Conservation (phyloP, 2,113 vertebrate genomes). For the Myanophis thanlyinensis region DNA sequence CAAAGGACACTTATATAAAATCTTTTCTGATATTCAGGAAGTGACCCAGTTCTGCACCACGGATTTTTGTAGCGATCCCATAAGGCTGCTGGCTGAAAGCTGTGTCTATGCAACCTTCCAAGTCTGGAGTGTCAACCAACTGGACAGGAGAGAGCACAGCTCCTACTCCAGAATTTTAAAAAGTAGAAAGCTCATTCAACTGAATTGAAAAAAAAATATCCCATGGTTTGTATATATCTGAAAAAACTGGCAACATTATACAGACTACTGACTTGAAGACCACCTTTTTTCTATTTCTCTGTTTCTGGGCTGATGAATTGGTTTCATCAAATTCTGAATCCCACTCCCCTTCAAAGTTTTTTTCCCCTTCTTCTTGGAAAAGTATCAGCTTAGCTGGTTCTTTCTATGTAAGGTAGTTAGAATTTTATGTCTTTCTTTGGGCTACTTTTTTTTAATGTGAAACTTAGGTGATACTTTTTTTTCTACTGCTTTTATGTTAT, state of each 20-base stretch:
- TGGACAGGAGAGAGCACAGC: constrained; percentile 81
- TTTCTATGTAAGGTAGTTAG: constrained; percentile 90
- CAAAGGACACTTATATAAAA: constrained; percentile 80
- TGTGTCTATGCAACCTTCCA: constrained; percentile 99
- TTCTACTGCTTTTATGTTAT: constrained; percentile 84
- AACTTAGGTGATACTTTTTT: constrained; percentile 82
- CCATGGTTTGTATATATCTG: constrained; percentile 93
- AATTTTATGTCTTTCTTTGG: constrained; percentile 85
- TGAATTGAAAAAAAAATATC: constrained; percentile 78
- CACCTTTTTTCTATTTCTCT: constrained; percentile 82
- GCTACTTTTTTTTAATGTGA: constrained; percentile 88
- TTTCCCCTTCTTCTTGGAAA: constrained; percentile 64
- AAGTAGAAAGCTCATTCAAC: constrained; percentile 81
- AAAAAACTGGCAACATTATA: constrained; percentile 90
- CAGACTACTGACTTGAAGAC: constrained; percentile 97
- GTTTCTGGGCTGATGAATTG: constrained; percentile 84
- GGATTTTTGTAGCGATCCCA: constrained; percentile 93
- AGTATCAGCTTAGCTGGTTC: constrained; percentile 89
- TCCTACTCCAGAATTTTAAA: constrained; percentile 81
- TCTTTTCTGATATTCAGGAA: constrained; percentile 99
- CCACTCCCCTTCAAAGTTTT: constrained; percentile 63
- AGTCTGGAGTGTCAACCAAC: constrained; percentile 85
- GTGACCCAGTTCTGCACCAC: constrained; percentile 89
- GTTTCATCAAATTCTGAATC: constrained; percentile 69
- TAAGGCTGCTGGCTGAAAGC: constrained; percentile 98